Evolutionary conservation across 2,113 vertebrate genomes (phyloP).

Genomic region (Alligator sinensis): DNA sequence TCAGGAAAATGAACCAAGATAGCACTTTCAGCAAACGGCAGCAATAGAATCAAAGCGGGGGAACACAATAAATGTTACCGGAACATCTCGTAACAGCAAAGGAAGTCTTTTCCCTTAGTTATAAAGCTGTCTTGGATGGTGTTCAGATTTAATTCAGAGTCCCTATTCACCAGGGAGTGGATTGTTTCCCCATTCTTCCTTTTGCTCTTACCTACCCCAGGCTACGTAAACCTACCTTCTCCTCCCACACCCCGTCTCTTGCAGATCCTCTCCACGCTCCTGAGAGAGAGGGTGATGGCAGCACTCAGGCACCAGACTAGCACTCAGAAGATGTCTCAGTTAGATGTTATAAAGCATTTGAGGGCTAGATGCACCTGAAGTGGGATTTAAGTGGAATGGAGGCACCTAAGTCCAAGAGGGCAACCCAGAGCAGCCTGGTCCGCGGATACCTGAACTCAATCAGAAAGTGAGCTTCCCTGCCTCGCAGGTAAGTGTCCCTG

Average conservation of each 20-base stretch:
- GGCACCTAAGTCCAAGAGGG: too few species aligned
- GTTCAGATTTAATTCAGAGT: background rate
- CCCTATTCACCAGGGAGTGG: rapidly evolving
- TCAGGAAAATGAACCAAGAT: background rate
- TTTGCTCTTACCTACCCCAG: rapidly evolving
- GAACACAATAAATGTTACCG: background rate
- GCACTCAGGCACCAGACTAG: background rate
- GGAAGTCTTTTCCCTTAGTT: too few species aligned
- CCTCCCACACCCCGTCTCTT: background rate
- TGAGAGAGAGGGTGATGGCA: too few species aligned
- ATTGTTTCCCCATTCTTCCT: too few species aligned
- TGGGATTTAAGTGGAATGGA: too few species aligned
- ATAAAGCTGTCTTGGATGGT: background rate
- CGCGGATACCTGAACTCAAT: too few species aligned
- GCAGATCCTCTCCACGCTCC: background rate
- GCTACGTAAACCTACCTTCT: background rate
- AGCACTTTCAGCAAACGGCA: background rate
- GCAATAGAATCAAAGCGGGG: background rate
- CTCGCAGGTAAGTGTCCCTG: too few species aligned
- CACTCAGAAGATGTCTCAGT: background rate
- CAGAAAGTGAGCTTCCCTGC: too few species aligned
- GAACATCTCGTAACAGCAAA: rapidly evolving
- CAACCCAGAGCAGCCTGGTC: too few species aligned
- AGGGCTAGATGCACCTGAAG: too few species aligned
- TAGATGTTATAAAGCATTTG: background rate